These are phyloP conservation scores for Pandemis corylana DNA, from an alignment of 2,888 invertebrate species.

Conservation along the genomic window DNA sequence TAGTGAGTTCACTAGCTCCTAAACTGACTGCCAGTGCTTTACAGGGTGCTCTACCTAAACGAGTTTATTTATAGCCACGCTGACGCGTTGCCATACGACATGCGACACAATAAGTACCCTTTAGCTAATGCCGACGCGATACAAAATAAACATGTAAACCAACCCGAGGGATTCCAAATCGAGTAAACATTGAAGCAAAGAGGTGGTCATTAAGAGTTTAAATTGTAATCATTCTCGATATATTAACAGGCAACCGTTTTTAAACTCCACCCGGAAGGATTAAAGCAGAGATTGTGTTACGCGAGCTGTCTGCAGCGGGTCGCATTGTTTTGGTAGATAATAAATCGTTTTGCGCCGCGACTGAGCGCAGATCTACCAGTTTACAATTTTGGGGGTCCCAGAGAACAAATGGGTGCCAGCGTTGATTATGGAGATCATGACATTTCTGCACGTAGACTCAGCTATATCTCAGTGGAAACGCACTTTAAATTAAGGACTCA, in stretches of 20 bases:
- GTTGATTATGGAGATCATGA: neutral
- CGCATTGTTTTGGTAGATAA: slow-evolving; percentile 7
- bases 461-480: too few species aligned
- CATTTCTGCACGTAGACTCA: too few species aligned
- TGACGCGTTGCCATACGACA: too few species aligned
- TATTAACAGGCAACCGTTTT: neutral
- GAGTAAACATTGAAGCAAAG: neutral
- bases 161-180: neutral
- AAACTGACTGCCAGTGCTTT: too few species aligned
- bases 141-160: too few species aligned
- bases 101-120: too few species aligned
- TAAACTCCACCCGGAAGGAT: neutral
- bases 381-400: neutral
- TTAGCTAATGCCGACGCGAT: too few species aligned
- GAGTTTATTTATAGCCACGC: too few species aligned
- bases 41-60: too few species aligned
- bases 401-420: neutral
- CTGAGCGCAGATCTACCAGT: slow-evolving; percentile 1
- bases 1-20: too few species aligned
- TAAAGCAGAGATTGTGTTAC: neutral
- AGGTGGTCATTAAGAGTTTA: neutral
- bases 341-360: slow-evolving; percentile 10
- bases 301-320: neutral
- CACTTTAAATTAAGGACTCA: neutral
- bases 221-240: neutral